These are phyloP conservation scores for Euleptes europaea DNA, from an alignment of 2,113 vertebrate genomes.

Conservation along the genomic window DNA sequence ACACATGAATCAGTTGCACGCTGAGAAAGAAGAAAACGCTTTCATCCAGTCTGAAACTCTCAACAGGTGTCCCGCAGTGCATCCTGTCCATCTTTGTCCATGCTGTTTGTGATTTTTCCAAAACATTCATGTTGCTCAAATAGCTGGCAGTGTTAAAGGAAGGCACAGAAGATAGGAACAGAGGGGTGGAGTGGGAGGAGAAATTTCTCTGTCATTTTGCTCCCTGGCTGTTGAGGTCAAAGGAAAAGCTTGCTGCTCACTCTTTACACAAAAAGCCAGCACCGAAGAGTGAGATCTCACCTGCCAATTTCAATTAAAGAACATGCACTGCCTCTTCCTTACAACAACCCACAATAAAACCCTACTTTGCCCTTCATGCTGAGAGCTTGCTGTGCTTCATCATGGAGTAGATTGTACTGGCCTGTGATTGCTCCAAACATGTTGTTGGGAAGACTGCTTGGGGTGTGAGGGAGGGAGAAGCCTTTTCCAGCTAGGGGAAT, in stretches of 20 bases:
- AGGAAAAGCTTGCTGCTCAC: neutral
- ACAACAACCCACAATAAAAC: neutral
- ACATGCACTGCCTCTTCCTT: neutral
- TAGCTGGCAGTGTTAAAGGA: neutral
- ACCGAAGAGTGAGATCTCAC: neutral
- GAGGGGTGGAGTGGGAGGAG: neutral
- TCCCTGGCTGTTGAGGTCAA: neutral
- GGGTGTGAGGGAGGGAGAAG: neutral
- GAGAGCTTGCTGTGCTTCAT: neutral
- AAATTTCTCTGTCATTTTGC: neutral
- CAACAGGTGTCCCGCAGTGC: neutral
- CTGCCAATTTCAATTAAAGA: neutral
- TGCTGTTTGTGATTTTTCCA: neutral
- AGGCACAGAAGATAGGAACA: neutral
- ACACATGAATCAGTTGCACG: neutral
- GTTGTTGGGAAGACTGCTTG: neutral
- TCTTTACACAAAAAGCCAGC: neutral
- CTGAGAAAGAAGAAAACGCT: neutral
- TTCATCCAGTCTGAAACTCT: neutral
- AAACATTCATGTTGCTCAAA: neutral
- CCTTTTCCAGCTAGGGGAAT: neutral
- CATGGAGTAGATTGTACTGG: neutral
- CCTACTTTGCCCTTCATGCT: neutral
- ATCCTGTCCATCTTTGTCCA: neutral
- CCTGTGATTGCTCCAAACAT: neutral